Evolutionary conservation across 1,140 invertebrate genomes (phyloP).

Genomic region (Megalonaias nervosa): DNA sequence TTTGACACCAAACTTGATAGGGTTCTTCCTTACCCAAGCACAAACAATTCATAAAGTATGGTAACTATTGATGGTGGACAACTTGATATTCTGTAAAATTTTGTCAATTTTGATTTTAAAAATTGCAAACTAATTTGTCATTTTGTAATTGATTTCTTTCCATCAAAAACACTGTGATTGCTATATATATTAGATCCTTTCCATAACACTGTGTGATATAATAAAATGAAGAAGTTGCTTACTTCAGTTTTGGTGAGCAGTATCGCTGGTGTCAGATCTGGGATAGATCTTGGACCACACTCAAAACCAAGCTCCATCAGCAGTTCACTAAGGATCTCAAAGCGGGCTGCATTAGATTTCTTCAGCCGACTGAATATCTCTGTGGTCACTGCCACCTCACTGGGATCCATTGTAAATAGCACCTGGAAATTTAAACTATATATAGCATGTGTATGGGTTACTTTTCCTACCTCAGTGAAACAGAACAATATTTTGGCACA

Average conservation of each 20-base stretch:
- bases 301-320: slow-evolving; percentile 82
- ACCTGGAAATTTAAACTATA: slow-evolving; percentile 62
- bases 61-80: no score
- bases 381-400: slow-evolving; percentile 71
- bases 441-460: no score
- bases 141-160: not conserved
- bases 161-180: not conserved
- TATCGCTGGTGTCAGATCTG: slow-evolving; percentile 52
- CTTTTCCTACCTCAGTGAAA: no score
- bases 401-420: slow-evolving; percentile 76
- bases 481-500: no score
- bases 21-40: no score
- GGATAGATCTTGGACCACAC: slow-evolving; percentile 70
- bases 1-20: no score
- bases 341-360: slow-evolving; percentile 77
- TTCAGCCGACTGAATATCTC: slow-evolving; percentile 78
- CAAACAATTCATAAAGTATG: no score
- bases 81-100: no score
- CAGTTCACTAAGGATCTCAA: slow-evolving; percentile 86
- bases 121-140: not conserved
- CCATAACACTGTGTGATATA: slow-evolving; percentile 1
- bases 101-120: no score
- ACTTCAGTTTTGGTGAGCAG: slow-evolving; percentile 56
- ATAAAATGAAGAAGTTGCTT: slow-evolving; percentile 8
- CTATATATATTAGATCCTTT: not conserved